Evolutionary conservation across 2,113 vertebrate genomes (phyloP), one percentile per base, ranked within the genome.

Genomic region (Menidia beryllina): DNA sequence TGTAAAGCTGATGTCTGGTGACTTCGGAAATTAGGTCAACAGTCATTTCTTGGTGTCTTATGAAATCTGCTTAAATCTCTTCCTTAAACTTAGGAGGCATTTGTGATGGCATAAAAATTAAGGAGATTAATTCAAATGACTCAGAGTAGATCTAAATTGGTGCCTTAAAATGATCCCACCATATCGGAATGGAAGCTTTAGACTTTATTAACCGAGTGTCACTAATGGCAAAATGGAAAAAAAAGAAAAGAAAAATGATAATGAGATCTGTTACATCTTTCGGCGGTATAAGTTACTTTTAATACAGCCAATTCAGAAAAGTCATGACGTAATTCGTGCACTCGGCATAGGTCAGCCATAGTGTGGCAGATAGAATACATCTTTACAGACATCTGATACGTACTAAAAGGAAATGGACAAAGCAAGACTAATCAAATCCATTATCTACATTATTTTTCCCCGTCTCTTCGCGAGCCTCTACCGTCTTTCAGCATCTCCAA

Each of bases 121-220:
- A 82, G 82, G 83, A 77, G 86, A 88, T 88, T 90, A 45, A 80
- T 82, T 79, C 47, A 60, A 88, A 79, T 85, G 71, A 82, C 64
- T 66, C 77, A 70, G 38, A 69, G 75, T 61, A 72, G 82, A 73
- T 70, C 80, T 80, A 48, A 90, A 82, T 82, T 75, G n/a, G 26
- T 21, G 54, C n/a, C 77, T 52, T 50, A 41, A 66, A 64, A 71
- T 24, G 14, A 45, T 45, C 41, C 17, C 41, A 75, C n/a, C 1
- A 34, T 38, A 4, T 43, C 17, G 2, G 30, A 67, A 38, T 45
- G 34, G 23, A 15, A 19, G 13, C 21, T 63, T 55, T 23, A 65
- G 27, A 21, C 62, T n/a, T 21, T 26, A 23, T 21, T 7, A 13
- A 27, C 15, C 21, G 67, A 36, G 57, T 34, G 30, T 34, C 30